A percentile compares a stretch with the other conserved stretches of the same genome.
These are phyloP conservation scores for Misgurnus anguillicaudatus DNA, from an alignment of 2,113 vertebrate genomes.

Conservation along the genomic window DNA sequence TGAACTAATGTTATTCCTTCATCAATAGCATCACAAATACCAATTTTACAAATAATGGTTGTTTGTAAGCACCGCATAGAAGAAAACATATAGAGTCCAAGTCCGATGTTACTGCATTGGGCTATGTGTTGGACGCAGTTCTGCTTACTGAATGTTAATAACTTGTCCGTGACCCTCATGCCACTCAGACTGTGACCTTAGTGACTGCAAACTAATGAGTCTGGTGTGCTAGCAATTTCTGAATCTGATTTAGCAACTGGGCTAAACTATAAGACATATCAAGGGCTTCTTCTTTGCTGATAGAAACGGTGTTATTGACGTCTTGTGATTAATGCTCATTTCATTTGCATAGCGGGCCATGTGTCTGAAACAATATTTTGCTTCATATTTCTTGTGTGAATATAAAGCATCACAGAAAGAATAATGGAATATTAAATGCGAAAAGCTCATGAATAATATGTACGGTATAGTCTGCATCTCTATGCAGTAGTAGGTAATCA, in stretches of 20 bases:
- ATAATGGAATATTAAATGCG: conserved; percentile 31
- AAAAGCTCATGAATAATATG: conserved; percentile 22
- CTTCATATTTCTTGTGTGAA: conserved; percentile 37
- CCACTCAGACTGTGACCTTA: neutral
- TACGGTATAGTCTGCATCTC: conserved; percentile 1
- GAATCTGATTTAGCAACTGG: neutral
- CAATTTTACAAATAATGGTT: too few relatives aligned
- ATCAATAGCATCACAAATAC: too few relatives aligned
- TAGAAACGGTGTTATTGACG: neutral
- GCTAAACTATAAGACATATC: neutral
- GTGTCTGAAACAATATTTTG: conserved; percentile 33
- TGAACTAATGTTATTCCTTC: too few relatives aligned
- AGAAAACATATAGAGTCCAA: too few relatives aligned
- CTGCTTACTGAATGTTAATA: too few relatives aligned
- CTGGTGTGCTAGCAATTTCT: neutral
- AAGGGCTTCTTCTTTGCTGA: neutral
- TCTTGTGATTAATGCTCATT: conserved; percentile 14
- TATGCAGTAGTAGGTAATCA: conserved; percentile 4
- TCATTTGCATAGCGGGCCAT: conserved; percentile 20
- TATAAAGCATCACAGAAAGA: conserved; percentile 25
- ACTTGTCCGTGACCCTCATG: neutral
- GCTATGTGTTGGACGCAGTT: too few relatives aligned
- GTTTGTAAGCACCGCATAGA: too few relatives aligned
- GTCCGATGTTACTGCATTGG: too few relatives aligned
- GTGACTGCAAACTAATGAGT: neutral